These are phyloP conservation scores for Limonius californicus DNA, from an alignment of 1,140 invertebrate genomes.

Conservation along the genomic window DNA sequence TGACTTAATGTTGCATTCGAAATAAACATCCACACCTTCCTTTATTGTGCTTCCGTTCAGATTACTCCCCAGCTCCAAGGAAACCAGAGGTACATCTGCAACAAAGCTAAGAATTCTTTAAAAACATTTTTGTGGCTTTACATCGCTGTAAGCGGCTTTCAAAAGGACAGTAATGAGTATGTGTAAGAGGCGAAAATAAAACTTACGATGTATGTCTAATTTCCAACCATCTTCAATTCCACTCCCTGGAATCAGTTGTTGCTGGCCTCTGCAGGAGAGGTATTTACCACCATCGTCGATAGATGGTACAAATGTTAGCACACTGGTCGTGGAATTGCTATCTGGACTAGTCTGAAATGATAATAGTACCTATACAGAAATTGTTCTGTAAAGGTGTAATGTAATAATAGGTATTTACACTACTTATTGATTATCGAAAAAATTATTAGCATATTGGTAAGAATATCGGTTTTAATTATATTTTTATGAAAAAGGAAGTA, in stretches of 20 bases:
- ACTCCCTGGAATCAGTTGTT: constrained; percentile 68
- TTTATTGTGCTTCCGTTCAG: constrained; percentile 72
- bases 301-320: constrained; percentile 73
- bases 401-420: no score
- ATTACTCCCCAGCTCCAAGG: constrained; percentile 72
- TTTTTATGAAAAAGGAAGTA: no score
- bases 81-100: constrained; percentile 77
- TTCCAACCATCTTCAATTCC: constrained; percentile 77
- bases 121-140: no score
- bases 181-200: background rate
- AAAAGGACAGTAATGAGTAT: no score
- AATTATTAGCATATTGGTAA: no score
- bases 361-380: no score
- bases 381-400: no score
- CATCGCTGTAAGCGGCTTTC: no score
- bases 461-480: no score
- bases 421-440: no score
- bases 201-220: constrained; percentile 86
- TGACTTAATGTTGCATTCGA: constrained; percentile 84
- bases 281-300: constrained; percentile 80
- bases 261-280: constrained; percentile 74
- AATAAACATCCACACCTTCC: constrained; percentile 85
- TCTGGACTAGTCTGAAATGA: constrained; percentile 68
- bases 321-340: constrained; percentile 78
- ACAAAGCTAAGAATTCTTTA: constrained; percentile 21